A percentile compares a stretch with the other conserved stretches of the same genome.
Conservation (phyloP, 2,113 vertebrate genomes). For the Rattus rattus region DNA sequence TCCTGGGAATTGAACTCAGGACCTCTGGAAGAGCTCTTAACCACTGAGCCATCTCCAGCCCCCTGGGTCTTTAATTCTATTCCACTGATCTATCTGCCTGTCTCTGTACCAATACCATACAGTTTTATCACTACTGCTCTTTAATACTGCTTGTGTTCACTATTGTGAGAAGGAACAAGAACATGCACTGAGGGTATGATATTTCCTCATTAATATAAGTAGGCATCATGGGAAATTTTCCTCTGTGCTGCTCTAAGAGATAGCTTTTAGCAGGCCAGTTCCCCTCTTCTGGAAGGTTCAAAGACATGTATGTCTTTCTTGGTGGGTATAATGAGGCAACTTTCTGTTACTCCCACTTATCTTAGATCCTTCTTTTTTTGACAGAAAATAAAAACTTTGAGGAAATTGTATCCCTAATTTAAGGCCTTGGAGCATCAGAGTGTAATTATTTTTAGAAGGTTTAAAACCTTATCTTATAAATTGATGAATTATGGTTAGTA, state of each 20-base stretch:
- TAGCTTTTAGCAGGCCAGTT: background rate
- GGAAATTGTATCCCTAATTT: background rate
- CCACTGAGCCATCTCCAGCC: too few relatives aligned
- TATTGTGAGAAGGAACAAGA: conserved; percentile 14
- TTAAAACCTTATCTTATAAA: background rate
- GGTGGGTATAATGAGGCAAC: background rate
- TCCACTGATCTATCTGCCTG: too few relatives aligned
- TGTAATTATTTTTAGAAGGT: background rate
- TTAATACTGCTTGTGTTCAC: too few relatives aligned
- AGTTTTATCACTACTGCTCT: too few relatives aligned
- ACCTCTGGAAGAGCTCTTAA: too few relatives aligned
- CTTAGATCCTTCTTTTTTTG: background rate
- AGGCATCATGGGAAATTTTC: background rate
- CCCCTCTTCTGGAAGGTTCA: background rate
- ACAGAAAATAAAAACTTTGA: background rate
- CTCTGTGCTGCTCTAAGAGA: background rate
- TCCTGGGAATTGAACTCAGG: too few relatives aligned
- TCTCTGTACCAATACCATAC: too few relatives aligned
- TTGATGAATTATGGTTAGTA: background rate
- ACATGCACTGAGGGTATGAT: background rate
- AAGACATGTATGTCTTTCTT: background rate
- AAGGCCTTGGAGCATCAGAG: background rate
- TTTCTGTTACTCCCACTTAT: background rate
- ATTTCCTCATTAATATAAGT: background rate
- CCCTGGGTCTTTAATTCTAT: too few relatives aligned